phyloP scores from a whole-genome alignment of 2,888 invertebrate genomes.

The Tenodera sinensis region DNA sequence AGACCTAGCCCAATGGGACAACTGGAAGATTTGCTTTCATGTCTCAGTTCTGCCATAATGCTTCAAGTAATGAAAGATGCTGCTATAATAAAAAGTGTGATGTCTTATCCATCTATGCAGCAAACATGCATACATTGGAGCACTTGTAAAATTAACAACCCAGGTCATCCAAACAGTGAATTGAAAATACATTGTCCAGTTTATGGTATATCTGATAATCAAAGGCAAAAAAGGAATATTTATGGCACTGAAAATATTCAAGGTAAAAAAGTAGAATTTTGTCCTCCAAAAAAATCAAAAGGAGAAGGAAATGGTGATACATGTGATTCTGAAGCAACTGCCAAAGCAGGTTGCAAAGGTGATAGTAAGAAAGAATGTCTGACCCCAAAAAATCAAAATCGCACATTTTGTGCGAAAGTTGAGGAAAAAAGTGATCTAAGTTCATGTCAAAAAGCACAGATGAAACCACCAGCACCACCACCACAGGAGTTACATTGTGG shows the following conservation, averaged over 20 bases:
- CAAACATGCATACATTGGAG: neutral
- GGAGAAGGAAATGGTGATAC: neutral
- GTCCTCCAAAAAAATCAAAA: neutral
- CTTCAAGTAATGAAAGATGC: neutral
- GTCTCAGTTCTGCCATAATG: neutral
- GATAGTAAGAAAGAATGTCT: too few relatives aligned
- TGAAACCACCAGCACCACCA: neutral
- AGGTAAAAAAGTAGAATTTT: neutral
- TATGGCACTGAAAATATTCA: neutral
- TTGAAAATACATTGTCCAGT: neutral
- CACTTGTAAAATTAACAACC: neutral
- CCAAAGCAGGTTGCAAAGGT: neutral
- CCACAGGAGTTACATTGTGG: neutral
- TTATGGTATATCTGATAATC: neutral
- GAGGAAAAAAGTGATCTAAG: too few relatives aligned
- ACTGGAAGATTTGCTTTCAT: neutral
- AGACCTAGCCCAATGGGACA: neutral
- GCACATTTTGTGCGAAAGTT: neutral
- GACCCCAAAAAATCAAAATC: too few relatives aligned
- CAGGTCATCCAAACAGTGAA: neutral
- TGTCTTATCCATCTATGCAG: neutral
- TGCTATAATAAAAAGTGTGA: neutral
- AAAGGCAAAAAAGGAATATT: neutral
- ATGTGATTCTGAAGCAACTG: neutral
- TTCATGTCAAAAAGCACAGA: too few relatives aligned